These are phyloP conservation scores for Urocyon cinereoargenteus DNA, from an alignment of 2,797 vertebrate species.

Conservation along the genomic window DNA sequence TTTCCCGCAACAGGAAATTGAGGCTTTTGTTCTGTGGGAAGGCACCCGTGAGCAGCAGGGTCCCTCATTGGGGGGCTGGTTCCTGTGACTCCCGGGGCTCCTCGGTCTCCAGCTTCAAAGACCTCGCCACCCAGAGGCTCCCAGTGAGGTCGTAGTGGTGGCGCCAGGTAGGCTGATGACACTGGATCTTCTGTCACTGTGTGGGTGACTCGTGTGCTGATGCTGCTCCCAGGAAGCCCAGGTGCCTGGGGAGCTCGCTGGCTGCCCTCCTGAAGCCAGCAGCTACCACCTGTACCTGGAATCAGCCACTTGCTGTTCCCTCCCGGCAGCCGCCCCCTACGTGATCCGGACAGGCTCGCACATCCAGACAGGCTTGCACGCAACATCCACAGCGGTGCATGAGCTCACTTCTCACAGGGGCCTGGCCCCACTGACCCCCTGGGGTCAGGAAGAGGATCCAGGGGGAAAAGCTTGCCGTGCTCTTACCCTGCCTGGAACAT, in stretches of 20 bases:
- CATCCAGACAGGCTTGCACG: accelerated
- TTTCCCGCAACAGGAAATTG: not conserved
- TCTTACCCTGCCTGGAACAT: accelerated
- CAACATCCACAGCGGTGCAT: not conserved
- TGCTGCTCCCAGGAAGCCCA: no score
- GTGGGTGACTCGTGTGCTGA: accelerated
- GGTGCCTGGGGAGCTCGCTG: accelerated
- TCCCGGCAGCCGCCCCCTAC: not conserved
- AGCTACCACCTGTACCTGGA: not conserved
- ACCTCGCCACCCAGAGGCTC: not conserved
- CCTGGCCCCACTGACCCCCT: accelerated
- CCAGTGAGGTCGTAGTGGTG: accelerated
- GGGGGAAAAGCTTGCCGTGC: accelerated
- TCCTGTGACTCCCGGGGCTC: not conserved
- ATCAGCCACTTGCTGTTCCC: not conserved
- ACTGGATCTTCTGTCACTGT: accelerated
- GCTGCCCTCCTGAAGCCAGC: accelerated
- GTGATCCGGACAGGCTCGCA: accelerated
- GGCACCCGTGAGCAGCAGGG: not conserved
- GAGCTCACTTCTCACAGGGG: not conserved
- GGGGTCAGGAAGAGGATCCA: accelerated
- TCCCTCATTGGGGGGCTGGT: no score
- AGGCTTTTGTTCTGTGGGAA: not conserved
- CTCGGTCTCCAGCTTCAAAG: not conserved
- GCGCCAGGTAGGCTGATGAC: no score